Conservation (phyloP, 1,140 invertebrate genomes). For the Sycobia sp. region DNA sequence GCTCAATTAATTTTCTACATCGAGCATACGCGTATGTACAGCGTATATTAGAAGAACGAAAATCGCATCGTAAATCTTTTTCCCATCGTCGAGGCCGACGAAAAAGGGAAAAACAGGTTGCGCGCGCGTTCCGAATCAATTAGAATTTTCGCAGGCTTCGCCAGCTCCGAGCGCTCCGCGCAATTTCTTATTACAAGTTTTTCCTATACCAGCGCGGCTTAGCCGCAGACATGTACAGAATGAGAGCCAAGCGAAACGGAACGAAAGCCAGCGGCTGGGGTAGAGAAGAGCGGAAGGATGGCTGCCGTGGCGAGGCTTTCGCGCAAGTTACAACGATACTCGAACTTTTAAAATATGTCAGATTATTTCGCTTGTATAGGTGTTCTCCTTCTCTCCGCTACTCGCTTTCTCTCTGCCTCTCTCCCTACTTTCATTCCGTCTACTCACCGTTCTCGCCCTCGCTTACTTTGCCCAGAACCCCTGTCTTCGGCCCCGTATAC, state of each 20-base stretch:
- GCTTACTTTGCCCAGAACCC: too few species aligned
- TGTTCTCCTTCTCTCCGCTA: neutral
- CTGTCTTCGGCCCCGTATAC: neutral
- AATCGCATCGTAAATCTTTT: neutral
- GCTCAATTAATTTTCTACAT: too few species aligned
- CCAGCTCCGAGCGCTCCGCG: neutral
- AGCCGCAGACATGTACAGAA: constrained; percentile 22
- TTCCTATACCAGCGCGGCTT: constrained; percentile 14
- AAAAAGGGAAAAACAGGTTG: too few species aligned
- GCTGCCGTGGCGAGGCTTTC: neutral
- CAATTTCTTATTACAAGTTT: constrained; percentile 32
- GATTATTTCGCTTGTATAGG: constrained; percentile 26
- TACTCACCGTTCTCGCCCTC: too few species aligned
- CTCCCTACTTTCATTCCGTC: too few species aligned
- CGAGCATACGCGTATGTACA: too few species aligned
- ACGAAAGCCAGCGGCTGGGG: neutral
- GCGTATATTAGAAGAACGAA: neutral
- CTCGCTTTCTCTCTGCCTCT: too few species aligned
- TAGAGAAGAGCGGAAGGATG: neutral
- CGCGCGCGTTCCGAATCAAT: constrained; percentile 8
- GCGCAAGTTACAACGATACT: constrained; percentile 4
- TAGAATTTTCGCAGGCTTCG: constrained; percentile 13
- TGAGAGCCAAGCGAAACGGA: neutral
- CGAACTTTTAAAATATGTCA: constrained; percentile 33
- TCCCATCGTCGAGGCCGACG: neutral